These are phyloP conservation scores for Leucophenga maculata DNA, from an alignment of 2,888 invertebrate species.

Conservation along the genomic window DNA sequence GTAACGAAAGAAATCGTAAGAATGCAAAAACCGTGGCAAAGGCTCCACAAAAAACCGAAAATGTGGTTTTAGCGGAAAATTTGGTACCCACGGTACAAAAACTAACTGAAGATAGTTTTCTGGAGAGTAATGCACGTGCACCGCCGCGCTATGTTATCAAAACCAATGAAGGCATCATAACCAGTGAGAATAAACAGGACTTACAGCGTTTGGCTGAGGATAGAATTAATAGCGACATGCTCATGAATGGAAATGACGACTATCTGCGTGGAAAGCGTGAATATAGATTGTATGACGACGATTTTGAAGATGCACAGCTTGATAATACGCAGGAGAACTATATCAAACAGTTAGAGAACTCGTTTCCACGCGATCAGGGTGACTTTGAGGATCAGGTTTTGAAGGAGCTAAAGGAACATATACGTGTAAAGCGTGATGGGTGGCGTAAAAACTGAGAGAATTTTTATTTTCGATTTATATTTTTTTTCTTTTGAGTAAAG, in stretches of 20 bases:
- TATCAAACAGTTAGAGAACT: constrained; percentile 14
- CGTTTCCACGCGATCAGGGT: constrained; percentile 24
- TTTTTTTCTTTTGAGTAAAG: constrained; percentile 2
- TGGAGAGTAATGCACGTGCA: constrained; percentile 3
- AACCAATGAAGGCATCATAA: not conserved
- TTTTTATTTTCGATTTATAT: not conserved
- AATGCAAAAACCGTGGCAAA: too few relatives aligned
- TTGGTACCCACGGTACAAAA: not conserved
- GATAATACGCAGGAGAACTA: not conserved
- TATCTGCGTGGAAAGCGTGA: constrained; percentile 7
- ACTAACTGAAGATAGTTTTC: not conserved
- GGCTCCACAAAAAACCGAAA: too few relatives aligned
- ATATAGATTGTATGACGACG: not conserved
- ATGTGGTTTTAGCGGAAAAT: too few relatives aligned
- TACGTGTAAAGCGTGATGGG: constrained; percentile 7
- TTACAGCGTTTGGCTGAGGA: constrained; percentile 2
- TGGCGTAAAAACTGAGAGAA: not conserved
- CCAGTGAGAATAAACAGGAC: not conserved
- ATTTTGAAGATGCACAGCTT: not conserved
- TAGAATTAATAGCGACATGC: not conserved
- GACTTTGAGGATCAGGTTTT: not conserved
- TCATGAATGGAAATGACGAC: not conserved
- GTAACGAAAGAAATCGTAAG: too few relatives aligned
- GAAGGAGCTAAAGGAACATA: constrained; percentile 2
- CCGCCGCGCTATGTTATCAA: constrained; percentile 19